A percentile compares a stretch with the other conserved stretches of the same genome.
Conservation (phyloP, 1,140 invertebrate genomes). For the Trichonephila clavata region DNA sequence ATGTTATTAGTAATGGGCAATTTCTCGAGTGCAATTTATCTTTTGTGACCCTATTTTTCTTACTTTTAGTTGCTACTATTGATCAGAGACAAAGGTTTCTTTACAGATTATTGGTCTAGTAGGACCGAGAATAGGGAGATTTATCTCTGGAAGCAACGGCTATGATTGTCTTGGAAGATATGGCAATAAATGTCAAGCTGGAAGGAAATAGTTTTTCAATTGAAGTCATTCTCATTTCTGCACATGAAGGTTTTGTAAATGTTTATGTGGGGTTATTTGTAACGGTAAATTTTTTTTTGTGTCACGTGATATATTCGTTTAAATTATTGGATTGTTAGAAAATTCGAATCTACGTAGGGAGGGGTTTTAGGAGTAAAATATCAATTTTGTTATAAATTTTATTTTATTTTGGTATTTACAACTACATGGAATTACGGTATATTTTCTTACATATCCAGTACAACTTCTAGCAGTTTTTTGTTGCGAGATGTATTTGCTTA, state of each 20-base stretch:
- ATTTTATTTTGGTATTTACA: too few species aligned
- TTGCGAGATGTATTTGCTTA: too few species aligned
- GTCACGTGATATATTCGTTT: background rate
- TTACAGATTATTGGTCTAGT: conserved; percentile 55
- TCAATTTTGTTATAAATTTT: too few species aligned
- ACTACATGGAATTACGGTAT: too few species aligned
- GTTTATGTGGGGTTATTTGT: background rate
- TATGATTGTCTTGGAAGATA: background rate
- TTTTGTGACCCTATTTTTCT: conserved; percentile 27
- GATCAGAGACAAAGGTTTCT: conserved; percentile 25
- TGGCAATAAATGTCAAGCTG: background rate
- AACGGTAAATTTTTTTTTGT: background rate
- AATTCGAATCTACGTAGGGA: too few species aligned
- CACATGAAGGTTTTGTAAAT: background rate
- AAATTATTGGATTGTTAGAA: too few species aligned
- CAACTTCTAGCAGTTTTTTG: too few species aligned
- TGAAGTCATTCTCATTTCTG: background rate
- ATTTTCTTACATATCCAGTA: too few species aligned
- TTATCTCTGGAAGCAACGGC: background rate
- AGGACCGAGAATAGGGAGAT: background rate
- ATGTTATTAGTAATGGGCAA: conserved; percentile 64
- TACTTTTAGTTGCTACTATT: conserved; percentile 18
- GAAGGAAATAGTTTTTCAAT: background rate
- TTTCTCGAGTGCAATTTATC: conserved; percentile 62
- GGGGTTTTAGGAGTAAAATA: too few species aligned